phyloP scores from a whole-genome alignment of 2,113 vertebrate genomes.

The Psilopsiagon aurifrons region DNA sequence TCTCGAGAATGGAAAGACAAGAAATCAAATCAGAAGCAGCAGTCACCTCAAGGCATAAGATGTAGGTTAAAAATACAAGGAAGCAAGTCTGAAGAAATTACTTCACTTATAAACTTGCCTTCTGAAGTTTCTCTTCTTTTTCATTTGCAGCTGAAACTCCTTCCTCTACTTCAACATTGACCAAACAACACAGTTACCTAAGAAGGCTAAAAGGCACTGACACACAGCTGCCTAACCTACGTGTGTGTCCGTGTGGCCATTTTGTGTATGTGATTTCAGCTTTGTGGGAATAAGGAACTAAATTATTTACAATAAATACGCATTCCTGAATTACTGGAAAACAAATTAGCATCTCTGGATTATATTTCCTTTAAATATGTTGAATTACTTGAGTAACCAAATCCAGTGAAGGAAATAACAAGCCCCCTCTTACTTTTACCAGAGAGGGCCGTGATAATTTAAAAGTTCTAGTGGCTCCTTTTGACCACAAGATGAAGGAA shows the following conservation, averaged over 20 bases:
- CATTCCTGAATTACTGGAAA: not conserved
- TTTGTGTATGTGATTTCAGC: not conserved
- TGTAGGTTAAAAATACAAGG: not conserved
- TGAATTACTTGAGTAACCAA: not conserved
- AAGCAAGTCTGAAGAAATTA: not conserved
- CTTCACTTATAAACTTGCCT: not conserved
- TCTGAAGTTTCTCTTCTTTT: not conserved
- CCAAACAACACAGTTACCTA: not conserved
- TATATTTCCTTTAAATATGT: not conserved
- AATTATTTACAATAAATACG: not conserved
- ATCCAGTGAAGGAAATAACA: not conserved
- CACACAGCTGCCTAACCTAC: not conserved
- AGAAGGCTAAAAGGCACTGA: not conserved
- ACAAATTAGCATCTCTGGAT: not conserved
- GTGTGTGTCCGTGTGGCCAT: not conserved
- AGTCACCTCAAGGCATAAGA: not conserved
- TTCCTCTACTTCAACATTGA: not conserved
- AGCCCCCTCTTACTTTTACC: not conserved
- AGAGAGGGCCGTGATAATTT: not conserved
- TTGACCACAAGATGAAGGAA: not conserved
- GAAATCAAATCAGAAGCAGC: not conserved
- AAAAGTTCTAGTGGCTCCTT: not conserved
- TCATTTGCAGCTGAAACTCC: not conserved
- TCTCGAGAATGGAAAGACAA: not conserved
- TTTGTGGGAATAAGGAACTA: not conserved